Evolutionary conservation across 2,797 vertebrate species (phyloP).

Genomic region (Microcaecilia unicolor): DNA sequence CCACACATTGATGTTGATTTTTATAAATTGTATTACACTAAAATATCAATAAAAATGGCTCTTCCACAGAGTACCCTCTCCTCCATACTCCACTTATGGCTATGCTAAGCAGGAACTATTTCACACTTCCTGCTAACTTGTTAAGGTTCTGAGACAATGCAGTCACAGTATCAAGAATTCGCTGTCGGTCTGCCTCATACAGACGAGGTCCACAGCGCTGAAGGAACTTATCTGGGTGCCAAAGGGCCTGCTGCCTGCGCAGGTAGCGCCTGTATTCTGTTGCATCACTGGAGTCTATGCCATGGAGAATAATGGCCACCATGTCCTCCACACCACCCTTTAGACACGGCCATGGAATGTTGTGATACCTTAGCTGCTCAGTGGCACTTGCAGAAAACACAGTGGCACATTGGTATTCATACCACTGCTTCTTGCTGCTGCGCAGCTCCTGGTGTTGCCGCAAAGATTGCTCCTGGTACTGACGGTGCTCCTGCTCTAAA

Average conservation of each 20-base stretch:
- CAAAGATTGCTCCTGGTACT: constrained; percentile 54
- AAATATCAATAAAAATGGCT: too few relatives aligned
- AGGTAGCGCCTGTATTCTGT: constrained; percentile 57
- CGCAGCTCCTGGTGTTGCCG: constrained; percentile 63
- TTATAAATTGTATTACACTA: too few relatives aligned
- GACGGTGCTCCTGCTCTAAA: constrained; percentile 58
- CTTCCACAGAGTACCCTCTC: too few relatives aligned
- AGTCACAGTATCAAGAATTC: constrained; percentile 68
- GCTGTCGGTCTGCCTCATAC: constrained; percentile 51
- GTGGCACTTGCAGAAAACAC: constrained; percentile 27
- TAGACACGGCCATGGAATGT: constrained; percentile 77
- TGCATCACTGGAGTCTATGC: constrained; percentile 51
- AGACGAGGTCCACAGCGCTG: constrained; percentile 72
- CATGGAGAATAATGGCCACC: constrained; percentile 67
- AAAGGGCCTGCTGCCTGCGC: constrained; percentile 65
- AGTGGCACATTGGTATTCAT: constrained; percentile 49
- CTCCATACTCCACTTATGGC: too few relatives aligned
- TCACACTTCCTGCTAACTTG: constrained; percentile 57
- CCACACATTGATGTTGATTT: too few relatives aligned
- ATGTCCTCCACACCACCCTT: constrained; percentile 65
- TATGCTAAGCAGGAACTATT: too few relatives aligned
- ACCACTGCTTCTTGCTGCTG: constrained; percentile 45
- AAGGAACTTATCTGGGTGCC: constrained; percentile 80
- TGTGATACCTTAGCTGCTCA: constrained; percentile 50
- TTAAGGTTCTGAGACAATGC: constrained; percentile 81